Evolutionary conservation across 2,113 vertebrate species (phyloP).

Genomic region (Albula goreensis): DNA sequence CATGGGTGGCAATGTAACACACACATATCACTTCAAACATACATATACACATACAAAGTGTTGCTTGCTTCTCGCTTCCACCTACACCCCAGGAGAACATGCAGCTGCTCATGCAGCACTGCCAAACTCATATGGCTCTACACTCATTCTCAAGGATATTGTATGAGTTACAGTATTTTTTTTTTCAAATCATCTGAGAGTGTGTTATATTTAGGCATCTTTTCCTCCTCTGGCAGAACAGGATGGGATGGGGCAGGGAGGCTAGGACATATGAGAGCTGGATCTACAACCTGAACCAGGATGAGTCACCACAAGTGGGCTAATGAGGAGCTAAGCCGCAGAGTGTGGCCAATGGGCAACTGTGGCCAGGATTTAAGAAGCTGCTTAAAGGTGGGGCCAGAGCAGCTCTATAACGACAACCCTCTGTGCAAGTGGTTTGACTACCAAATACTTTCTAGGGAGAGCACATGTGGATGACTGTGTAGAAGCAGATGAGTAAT

Average conservation of each 20-base stretch:
- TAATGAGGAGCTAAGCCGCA: background rate
- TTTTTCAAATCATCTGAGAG: background rate
- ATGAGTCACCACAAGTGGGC: background rate
- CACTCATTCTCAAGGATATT: background rate
- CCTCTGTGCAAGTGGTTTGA: background rate
- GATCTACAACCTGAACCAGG: background rate
- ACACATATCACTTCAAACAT: background rate
- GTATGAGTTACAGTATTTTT: background rate
- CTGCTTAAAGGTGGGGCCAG: background rate
- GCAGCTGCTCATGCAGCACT: background rate
- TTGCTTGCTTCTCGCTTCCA: background rate
- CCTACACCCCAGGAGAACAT: background rate
- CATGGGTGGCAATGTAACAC: background rate
- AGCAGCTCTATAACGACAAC: background rate
- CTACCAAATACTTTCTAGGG: background rate
- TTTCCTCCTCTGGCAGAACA: background rate
- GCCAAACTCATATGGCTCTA: background rate
- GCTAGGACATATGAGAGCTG: background rate
- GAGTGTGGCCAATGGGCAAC: background rate
- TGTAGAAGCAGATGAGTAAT: background rate
- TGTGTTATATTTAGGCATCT: background rate
- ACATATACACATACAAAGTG: background rate
- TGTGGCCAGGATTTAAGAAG: background rate
- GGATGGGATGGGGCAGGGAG: background rate
- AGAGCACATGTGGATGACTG: background rate